These are phyloP conservation scores for Temnothorax longispinosus DNA, from an alignment of 1,140 invertebrate genomes.

Conservation along the genomic window DNA sequence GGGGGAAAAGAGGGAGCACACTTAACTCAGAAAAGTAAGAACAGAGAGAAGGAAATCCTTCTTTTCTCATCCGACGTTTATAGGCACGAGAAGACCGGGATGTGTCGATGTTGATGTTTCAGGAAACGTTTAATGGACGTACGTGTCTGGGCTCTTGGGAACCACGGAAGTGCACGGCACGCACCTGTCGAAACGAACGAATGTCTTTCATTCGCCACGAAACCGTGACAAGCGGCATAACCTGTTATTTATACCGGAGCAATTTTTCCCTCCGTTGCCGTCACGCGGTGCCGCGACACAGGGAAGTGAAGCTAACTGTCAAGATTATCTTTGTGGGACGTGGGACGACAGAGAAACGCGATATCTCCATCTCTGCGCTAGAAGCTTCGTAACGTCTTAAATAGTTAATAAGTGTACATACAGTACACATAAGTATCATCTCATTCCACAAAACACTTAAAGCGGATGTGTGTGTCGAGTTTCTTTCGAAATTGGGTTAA, in stretches of 20 bases:
- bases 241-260: conserved; percentile 60
- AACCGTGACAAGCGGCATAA: conserved; percentile 23
- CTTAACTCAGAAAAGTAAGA: neutral
- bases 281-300: neutral
- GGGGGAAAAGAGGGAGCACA: neutral
- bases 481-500: neutral
- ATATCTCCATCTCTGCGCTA: neutral
- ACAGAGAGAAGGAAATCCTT: neutral
- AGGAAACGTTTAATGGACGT: conserved; percentile 57
- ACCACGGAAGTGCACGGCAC: conserved; percentile 60
- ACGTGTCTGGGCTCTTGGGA: conserved; percentile 53
- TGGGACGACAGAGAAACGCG: neutral
- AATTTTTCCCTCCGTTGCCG: conserved; percentile 14
- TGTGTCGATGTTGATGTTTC: conserved; percentile 30
- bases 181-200: conserved; percentile 69
- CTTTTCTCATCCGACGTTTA: conserved; percentile 12
- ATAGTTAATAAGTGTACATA: neutral
- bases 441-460: neutral
- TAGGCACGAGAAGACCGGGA: conserved; percentile 11
- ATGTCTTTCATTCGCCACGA: conserved; percentile 61
- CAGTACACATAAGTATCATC: neutral
- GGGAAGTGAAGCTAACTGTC: conserved; percentile 16
- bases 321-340: conserved; percentile 28
- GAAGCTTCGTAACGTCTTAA: neutral
- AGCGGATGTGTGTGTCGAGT: neutral